These are phyloP conservation scores for Lethrus apterus DNA, from an alignment of 1,140 invertebrate genomes.

Conservation along the genomic window DNA sequence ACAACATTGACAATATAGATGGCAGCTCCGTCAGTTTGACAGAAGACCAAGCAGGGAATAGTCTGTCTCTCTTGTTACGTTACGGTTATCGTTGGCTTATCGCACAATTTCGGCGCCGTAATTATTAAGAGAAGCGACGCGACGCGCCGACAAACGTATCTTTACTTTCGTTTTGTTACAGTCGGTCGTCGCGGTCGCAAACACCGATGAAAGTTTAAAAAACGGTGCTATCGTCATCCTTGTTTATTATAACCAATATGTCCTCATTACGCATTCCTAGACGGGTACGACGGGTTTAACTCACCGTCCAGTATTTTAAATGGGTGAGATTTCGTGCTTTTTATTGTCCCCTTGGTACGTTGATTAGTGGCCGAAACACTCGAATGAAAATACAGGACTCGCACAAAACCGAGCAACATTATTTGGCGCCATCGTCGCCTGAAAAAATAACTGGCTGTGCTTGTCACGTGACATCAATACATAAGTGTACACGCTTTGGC, in stretches of 20 bases:
- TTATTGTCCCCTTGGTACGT: not conserved
- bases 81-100: too few species aligned
- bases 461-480: slow-evolving; percentile 46
- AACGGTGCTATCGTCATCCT: slow-evolving; percentile 17
- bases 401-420: slow-evolving; percentile 19
- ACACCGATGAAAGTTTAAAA: slow-evolving; percentile 15
- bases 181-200: not conserved
- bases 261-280: slow-evolving; percentile 47
- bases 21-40: slow-evolving; percentile 43
- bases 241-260: slow-evolving; percentile 45
- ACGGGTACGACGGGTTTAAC: slow-evolving; percentile 8
- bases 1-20: slow-evolving; percentile 65
- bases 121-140: not conserved
- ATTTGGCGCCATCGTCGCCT: slow-evolving; percentile 54
- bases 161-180: not conserved
- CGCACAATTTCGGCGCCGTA: not conserved
- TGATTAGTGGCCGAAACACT: slow-evolving; percentile 37
- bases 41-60: slow-evolving; percentile 1
- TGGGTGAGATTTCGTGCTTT: slow-evolving; percentile 8
- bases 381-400: slow-evolving; percentile 33
- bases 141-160: too few species aligned
- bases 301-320: slow-evolving; percentile 11
- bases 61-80: slow-evolving; percentile 13
- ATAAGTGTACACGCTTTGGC: slow-evolving; percentile 37
- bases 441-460: slow-evolving; percentile 43